phyloP scores from a whole-genome alignment of 2,888 invertebrate species.

The Caenorhabditis zanzibari region DNA sequence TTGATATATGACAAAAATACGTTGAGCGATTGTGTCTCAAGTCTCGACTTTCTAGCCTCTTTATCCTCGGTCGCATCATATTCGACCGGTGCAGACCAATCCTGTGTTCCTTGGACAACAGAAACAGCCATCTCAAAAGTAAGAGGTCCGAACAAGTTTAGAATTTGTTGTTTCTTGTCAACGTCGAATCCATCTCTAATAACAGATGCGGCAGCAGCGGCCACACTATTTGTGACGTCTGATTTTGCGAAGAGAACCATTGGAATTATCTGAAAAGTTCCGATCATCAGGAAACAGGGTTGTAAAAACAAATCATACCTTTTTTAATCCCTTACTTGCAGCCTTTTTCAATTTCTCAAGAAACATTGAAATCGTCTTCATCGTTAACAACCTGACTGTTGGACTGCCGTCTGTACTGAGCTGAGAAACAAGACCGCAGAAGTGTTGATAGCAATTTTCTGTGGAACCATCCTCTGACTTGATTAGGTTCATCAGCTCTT shows the following conservation, averaged over 20 bases:
- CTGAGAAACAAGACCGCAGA: slow-evolving; percentile 57
- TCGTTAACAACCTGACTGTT: slow-evolving; percentile 69
- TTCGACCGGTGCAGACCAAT: slow-evolving; percentile 29
- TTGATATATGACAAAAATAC: slow-evolving; percentile 22
- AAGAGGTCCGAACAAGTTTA: slow-evolving; percentile 55
- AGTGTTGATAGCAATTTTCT: slow-evolving; percentile 61
- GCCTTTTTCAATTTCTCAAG: slow-evolving; percentile 70
- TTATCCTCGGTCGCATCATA: slow-evolving; percentile 56
- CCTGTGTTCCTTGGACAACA: slow-evolving; percentile 32
- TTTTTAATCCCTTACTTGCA: slow-evolving; percentile 69
- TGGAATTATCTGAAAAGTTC: slow-evolving; percentile 57
- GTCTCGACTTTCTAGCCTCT: slow-evolving; percentile 47
- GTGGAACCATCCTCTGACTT: slow-evolving; percentile 33
- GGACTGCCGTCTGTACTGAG: slow-evolving; percentile 69
- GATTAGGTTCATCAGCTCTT: slow-evolving; percentile 62
- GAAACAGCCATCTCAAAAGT: slow-evolving; percentile 59
- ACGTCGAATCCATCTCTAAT: slow-evolving; percentile 72
- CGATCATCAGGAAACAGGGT: background rate
- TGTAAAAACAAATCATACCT: slow-evolving; percentile 45
- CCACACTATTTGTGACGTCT: slow-evolving; percentile 63
- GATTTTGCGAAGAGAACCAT: slow-evolving; percentile 65
- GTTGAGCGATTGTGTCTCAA: slow-evolving; percentile 53
- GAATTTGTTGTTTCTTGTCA: slow-evolving; percentile 65
- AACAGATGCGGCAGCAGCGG: slow-evolving; percentile 59
- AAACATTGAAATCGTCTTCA: slow-evolving; percentile 60